These are phyloP conservation scores for Scaptomyza montana DNA, from an alignment of 1,140 invertebrate species.

Conservation along the genomic window DNA sequence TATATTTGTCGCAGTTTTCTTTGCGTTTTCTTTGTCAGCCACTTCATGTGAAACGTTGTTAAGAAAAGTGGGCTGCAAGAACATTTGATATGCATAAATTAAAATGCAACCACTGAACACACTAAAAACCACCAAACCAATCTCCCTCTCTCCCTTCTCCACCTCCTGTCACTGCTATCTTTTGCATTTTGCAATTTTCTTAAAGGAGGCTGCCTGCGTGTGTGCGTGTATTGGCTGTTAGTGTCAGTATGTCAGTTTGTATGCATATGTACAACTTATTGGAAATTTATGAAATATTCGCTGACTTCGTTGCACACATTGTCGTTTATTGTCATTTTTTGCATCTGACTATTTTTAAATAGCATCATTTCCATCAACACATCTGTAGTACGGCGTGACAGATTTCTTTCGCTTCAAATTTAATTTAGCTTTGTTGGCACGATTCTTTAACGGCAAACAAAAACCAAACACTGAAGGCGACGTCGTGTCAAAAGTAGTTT, in stretches of 20 bases:
- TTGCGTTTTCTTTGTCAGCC: constrained; percentile 21
- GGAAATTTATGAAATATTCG: constrained; percentile 34
- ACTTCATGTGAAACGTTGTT: constrained; percentile 48
- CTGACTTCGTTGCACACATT: constrained; percentile 26
- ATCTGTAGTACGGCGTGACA: no score
- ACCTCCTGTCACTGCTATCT: not conserved
- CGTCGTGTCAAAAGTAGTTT: constrained; percentile 1
- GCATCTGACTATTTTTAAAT: no score
- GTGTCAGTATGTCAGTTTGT: no score
- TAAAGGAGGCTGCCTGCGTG: constrained; percentile 38
- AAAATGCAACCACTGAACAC: constrained; percentile 50
- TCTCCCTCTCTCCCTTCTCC: not conserved
- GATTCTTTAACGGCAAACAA: no score
- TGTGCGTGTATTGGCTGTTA: not conserved
- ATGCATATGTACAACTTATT: not conserved
- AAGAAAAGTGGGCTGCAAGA: constrained; percentile 52
- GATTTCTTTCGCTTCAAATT: no score
- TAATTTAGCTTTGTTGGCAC: no score
- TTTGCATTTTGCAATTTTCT: constrained; percentile 41
- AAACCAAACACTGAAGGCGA: no score
- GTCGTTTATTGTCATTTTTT: no score
- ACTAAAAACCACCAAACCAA: constrained; percentile 10
- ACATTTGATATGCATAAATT: constrained; percentile 61
- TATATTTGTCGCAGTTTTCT: constrained; percentile 5
- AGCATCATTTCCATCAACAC: constrained; percentile 33